Evolutionary conservation across 2,888 invertebrate species (phyloP).

Genomic region (Melinaea menophilus): DNA sequence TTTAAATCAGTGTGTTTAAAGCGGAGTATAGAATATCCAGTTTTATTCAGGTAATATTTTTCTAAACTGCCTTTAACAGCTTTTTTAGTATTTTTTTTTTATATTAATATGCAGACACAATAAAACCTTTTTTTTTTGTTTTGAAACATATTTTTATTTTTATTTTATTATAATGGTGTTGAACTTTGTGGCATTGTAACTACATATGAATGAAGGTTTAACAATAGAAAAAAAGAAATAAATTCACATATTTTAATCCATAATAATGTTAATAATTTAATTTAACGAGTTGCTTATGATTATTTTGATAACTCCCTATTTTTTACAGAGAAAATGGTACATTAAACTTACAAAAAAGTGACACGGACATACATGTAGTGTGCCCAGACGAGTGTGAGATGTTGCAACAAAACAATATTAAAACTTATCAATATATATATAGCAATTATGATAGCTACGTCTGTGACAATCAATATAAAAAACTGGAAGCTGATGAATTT

Average conservation of each 20-base stretch:
- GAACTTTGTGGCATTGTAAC: no score
- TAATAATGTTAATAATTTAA: no score
- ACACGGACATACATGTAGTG: conserved; percentile 46
- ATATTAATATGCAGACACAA: no score
- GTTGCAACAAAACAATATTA: conserved; percentile 30
- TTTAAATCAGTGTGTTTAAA: conserved; percentile 61
- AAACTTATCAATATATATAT: conserved; percentile 31
- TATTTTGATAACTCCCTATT: no score
- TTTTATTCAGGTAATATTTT: conserved; percentile 54
- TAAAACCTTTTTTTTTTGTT: no score
- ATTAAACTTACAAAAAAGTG: conserved; percentile 53
- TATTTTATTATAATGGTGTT: no score
- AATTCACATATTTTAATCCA: no score
- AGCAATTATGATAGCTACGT: conserved; percentile 33
- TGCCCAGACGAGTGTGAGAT: conserved; percentile 55
- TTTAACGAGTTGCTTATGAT: no score
- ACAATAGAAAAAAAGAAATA: no score
- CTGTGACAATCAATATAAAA: conserved; percentile 37
- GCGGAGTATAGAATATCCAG: conserved; percentile 61
- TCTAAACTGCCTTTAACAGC: neutral
- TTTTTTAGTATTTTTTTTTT: no score
- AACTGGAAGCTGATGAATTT: conserved; percentile 39
- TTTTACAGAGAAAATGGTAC: conserved; percentile 62
- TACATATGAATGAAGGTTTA: no score
- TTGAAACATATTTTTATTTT: no score